Base-by-base conservation (phyloP, 2,888 invertebrate genomes). In the Acleris cristana region DNA sequence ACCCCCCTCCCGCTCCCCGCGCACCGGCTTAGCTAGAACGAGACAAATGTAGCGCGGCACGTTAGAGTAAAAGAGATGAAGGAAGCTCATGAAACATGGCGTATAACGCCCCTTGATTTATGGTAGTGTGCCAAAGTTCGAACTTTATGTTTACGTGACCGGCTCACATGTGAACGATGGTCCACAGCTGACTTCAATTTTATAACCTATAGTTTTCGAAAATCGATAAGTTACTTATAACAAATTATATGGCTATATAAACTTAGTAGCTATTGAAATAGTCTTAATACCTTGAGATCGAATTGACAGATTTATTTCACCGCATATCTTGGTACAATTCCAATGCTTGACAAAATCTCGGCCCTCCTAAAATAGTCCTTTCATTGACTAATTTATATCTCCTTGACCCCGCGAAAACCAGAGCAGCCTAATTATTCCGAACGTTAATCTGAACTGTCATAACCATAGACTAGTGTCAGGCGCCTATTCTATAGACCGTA, bases 21-120 rank as follows among this genome's bases (percentile, higher is more conserved):
- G 78, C 86, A 83, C 85, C 83, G 82, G 88, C 86, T 88, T 83
- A 82, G 80, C 80, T 79, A 85, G 84, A 90, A 82, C 70, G 87
- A 80, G 89, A 90, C 80, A 79, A 80, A 80, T 75, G 73, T 77
- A 90, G 83, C 78, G 77, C 81, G 82, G 81, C 71, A 72, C 74
- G 66, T 74, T 76, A 77, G 92, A 82, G 87, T 72, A 86, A 92
- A 79, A 85, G 87, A 86, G 89, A 90, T 77, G 78, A 83, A 80
- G 78, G 76, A 80, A 83, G 80, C 87, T 86, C 84, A 88, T 92
- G 90, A 92, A 93, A 93, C 92, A 93, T 93, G 93, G 93, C 93
- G 93, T 88, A 93, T 90, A 92, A 92, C 93, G 92, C 93, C 92
- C 91, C 92, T 90, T 93, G 92, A 93, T 93, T 93, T 92, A 93